Evolutionary conservation across 2,797 vertebrate genomes (phyloP).

Genomic region (Falco novaeseelandiae): DNA sequence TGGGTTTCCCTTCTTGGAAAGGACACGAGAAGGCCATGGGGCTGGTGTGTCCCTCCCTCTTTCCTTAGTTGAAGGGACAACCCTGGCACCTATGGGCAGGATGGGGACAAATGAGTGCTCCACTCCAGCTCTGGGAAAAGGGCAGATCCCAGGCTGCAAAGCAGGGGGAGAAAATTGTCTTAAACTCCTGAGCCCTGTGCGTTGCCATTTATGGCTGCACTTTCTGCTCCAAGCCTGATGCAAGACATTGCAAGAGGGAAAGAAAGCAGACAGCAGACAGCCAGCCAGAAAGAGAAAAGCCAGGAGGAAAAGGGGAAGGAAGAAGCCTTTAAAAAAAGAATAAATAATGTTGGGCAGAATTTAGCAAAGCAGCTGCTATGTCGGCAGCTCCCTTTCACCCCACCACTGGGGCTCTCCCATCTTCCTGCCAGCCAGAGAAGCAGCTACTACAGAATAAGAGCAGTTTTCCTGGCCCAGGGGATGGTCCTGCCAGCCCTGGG

Average conservation of each 20-base stretch:
- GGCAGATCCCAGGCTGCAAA: neutral
- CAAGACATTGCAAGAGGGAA: slow-evolving; percentile 67
- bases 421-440: neutral
- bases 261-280: slow-evolving; percentile 1
- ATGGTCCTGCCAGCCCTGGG: neutral
- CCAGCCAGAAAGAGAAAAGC: neutral
- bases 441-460: neutral
- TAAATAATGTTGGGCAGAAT: neutral
- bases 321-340: neutral
- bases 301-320: neutral
- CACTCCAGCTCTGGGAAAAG: neutral
- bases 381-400: neutral
- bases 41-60: neutral
- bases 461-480: neutral
- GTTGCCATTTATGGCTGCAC: slow-evolving; percentile 79
- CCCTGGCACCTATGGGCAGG: neutral
- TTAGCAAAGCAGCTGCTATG: neutral
- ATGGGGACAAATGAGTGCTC: neutral
- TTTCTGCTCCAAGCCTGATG: slow-evolving; percentile 69
- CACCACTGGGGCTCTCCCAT: neutral
- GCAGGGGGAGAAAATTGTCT: neutral
- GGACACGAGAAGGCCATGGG: rapidly evolving
- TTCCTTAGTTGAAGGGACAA: neutral
- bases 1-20: neutral
- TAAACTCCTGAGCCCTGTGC: neutral